Evolutionary conservation across 2,797 vertebrate genomes (phyloP), one percentile per base, ranked within the genome.

Genomic region (Pipistrellus nathusii): DNA sequence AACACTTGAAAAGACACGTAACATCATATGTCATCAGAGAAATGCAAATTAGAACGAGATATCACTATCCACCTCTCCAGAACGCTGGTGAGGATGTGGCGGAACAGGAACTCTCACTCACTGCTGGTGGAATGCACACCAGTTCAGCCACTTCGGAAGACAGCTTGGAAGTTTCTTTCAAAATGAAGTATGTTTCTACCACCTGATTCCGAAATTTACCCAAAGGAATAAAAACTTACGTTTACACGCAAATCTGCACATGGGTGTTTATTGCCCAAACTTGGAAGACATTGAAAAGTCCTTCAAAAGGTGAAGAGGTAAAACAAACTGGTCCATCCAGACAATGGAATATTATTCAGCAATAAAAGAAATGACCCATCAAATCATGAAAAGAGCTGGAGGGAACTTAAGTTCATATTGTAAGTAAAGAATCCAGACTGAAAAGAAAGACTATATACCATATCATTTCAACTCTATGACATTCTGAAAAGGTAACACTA

Each of bases 21-120:
- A 1, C 4, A 32, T 18, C 53, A 5, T 1, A 0, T 1, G 10
- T n/a, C 6, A 38, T 1, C 11, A 3, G 55, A 64, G n/a, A n/a
- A 10, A 81, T 8, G 20, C 53, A 8, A 32, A 12, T 23, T 3
- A 14, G 7, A 27, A 6, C 0, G 55, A 57, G 38, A 30, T 2
- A 2, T 21, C 13, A 10, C 30, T 4, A 1, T 2, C 18, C 9
- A 6, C 12, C 66, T 14, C 1, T 46, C 27, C 13, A 14, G 20
- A 23, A 38, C 1, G 51, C 41, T 3, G 13, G 5, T 0, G 9
- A 59, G 38, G 68, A 46, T 1, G 8, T 1, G 64, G 4, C 18
- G 48, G 38, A 1, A 15, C 6, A 10, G 66, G 78, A 69, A 2
- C n/a, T 2, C 13, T 6, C 13, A 0, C 6, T 46, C 5, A 0